Conservation (phyloP, 2,113 vertebrate genomes). For the Podiceps cristatus region DNA sequence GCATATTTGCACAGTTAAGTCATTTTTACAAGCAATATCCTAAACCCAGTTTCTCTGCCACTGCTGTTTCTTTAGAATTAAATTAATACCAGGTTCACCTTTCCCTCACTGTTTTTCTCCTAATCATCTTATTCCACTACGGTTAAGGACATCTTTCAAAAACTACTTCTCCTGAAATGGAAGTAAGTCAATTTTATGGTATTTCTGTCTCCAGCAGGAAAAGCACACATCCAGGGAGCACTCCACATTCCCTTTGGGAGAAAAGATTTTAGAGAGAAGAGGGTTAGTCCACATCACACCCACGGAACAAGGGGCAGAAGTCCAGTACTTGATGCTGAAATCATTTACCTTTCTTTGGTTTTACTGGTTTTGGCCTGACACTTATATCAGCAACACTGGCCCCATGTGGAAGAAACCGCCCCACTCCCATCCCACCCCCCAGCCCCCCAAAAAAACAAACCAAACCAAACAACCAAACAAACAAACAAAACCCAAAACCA, state of each 20-base stretch:
- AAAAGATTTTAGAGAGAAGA: not conserved
- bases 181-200: not conserved
- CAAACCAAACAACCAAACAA: no score
- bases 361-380: not conserved
- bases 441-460: no score
- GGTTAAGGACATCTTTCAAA: not conserved
- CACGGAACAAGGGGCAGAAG: not conserved
- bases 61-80: not conserved
- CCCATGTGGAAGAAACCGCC: not conserved
- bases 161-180: not conserved
- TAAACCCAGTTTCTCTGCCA: not conserved
- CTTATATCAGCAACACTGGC: accelerated
- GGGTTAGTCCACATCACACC: not conserved
- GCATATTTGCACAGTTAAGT: not conserved
- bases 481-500: not conserved
- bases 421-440: no score
- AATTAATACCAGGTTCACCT: not conserved
- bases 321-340: not conserved
- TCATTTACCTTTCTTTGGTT: not conserved
- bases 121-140: not conserved
- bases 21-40: not conserved
- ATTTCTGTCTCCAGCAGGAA: not conserved
- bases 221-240: not conserved
- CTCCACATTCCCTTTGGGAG: not conserved
- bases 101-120: not conserved